Percentiles rank a stretch among this genome's conserved stretches.
Evolutionary conservation across 1,140 invertebrate genomes (phyloP).

Genomic region (Ips nitidus): DNA sequence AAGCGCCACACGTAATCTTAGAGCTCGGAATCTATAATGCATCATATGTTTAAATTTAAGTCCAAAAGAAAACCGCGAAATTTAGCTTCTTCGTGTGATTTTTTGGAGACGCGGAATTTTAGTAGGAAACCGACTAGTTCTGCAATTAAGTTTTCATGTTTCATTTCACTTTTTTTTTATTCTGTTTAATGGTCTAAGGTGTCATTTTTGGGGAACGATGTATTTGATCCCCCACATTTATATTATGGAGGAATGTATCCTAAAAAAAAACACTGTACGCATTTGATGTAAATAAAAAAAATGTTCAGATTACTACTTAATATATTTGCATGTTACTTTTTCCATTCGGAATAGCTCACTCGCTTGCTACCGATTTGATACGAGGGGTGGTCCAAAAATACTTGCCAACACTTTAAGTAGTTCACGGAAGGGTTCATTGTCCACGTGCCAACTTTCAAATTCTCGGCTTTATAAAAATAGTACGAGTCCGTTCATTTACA

Average conservation of each 20-base stretch:
- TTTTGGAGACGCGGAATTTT: constrained; percentile 47
- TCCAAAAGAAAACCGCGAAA: constrained; percentile 45
- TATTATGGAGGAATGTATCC: constrained; percentile 1
- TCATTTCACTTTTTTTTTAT: constrained; percentile 16
- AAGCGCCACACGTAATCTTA: constrained; percentile 33
- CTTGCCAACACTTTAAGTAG: neutral
- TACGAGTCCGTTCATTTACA: too few species aligned
- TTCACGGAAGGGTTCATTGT: too few species aligned
- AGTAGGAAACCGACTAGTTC: constrained; percentile 36
- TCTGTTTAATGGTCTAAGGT: neutral
- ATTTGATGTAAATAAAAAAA: constrained; percentile 48
- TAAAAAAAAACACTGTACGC: constrained; percentile 31
- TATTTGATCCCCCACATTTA: neutral
- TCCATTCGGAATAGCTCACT: constrained; percentile 34
- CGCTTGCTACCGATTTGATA: neutral
- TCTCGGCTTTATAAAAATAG: too few species aligned
- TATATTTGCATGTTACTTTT: constrained; percentile 49
- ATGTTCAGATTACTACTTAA: constrained; percentile 43
- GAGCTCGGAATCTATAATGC: constrained; percentile 41
- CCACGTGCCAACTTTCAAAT: too few species aligned
- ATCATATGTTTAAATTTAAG: constrained; percentile 44
- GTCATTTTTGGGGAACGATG: too few species aligned
- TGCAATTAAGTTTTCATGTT: constrained; percentile 36
- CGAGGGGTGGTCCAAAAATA: too few species aligned
- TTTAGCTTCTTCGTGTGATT: constrained; percentile 48